Evolutionary conservation across 2,113 vertebrate species (phyloP).

Genomic region (Mormyrus iriodes): DNA sequence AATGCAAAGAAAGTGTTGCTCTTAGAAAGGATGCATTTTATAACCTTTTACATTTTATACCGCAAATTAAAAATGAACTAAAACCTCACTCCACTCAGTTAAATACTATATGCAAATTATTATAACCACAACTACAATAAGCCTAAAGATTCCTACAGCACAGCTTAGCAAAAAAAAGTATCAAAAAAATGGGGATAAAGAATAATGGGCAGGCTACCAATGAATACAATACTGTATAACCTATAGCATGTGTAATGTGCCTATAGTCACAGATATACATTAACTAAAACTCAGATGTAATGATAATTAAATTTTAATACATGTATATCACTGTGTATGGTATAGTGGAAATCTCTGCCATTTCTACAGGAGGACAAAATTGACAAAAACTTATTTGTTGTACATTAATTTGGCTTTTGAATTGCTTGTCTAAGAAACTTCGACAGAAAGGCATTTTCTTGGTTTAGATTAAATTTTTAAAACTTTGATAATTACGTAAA

Average conservation of each 20-base stretch:
- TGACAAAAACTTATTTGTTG: conserved; percentile 17
- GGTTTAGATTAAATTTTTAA: conserved; percentile 55
- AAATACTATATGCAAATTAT: conserved; percentile 4
- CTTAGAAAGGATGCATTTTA: neutral
- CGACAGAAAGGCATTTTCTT: conserved; percentile 75
- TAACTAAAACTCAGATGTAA: conserved; percentile 32
- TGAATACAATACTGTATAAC: conserved; percentile 5
- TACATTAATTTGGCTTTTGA: conserved; percentile 60
- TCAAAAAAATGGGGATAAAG: neutral
- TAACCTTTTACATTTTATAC: conserved; percentile 9
- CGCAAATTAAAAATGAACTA: conserved; percentile 14
- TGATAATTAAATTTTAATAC: conserved; percentile 37
- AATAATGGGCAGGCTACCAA: neutral
- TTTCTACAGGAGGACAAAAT: conserved; percentile 19
- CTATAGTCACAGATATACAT: conserved; percentile 24
- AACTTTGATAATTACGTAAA: conserved; percentile 63
- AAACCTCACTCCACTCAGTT: conserved; percentile 14
- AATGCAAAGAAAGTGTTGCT: conserved; percentile 8
- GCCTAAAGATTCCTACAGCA: conserved; percentile 8
- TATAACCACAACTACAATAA: conserved; percentile 9
- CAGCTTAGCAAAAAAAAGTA: neutral
- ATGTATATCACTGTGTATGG: conserved; percentile 37
- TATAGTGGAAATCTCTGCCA: conserved; percentile 14
- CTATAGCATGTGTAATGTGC: conserved; percentile 6
- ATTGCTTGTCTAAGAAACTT: conserved; percentile 57